Percentiles rank a stretch among this genome's conserved stretches.
Evolutionary conservation across 2,888 invertebrate genomes (phyloP).

Genomic region (Noctua pronuba): DNA sequence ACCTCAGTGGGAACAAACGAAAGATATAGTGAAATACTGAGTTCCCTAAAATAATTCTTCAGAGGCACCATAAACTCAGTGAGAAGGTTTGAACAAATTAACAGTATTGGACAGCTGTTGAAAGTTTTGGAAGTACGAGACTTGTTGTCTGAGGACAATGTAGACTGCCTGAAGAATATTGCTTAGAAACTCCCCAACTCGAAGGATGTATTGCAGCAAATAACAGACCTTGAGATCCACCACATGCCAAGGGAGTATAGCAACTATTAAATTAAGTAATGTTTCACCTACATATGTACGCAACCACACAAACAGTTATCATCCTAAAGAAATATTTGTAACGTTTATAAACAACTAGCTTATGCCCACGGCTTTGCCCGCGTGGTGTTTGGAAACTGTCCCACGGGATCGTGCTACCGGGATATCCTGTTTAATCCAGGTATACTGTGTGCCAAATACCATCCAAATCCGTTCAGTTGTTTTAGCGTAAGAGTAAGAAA

Average conservation of each 20-base stretch:
- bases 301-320: too few species aligned
- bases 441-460: too few species aligned
- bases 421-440: too few species aligned
- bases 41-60: constrained; percentile 79
- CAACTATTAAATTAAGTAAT: constrained; percentile 78
- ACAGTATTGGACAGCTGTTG: constrained; percentile 73
- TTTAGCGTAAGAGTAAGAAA: too few species aligned
- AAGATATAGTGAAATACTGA: constrained; percentile 73
- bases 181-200: constrained; percentile 73
- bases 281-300: background rate
- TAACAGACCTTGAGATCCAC: constrained; percentile 76
- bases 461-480: too few species aligned
- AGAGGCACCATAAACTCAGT: constrained; percentile 82
- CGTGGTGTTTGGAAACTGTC: too few species aligned
- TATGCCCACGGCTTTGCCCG: too few species aligned
- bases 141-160: constrained; percentile 80
- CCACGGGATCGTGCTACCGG: too few species aligned
- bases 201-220: constrained; percentile 68
- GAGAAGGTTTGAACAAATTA: constrained; percentile 69
- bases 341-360: constrained; percentile 52
- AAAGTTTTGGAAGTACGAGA: constrained; percentile 82
- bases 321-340: constrained; percentile 69
- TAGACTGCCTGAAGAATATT: constrained; percentile 80
- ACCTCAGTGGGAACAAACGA: constrained; percentile 75
- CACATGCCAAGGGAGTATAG: constrained; percentile 64